Evolutionary conservation across 2,113 vertebrate genomes (phyloP).

Genomic region (Morone saxatilis): DNA sequence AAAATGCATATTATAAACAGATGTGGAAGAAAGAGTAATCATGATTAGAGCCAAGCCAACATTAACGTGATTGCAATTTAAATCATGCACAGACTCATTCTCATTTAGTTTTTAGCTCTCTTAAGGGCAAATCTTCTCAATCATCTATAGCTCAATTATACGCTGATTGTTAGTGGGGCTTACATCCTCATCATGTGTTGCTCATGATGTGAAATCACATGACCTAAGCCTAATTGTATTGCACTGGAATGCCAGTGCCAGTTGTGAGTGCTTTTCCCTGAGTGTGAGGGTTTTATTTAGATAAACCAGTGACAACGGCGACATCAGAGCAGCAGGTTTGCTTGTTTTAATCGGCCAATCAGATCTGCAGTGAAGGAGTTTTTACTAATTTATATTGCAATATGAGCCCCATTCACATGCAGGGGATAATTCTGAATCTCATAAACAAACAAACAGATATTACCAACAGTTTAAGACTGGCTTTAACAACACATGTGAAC

Average conservation of each 20-base stretch:
- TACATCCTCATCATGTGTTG: conserved; percentile 37
- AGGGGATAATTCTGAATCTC: neutral
- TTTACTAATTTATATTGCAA: conserved; percentile 7
- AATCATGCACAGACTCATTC: conserved; percentile 40
- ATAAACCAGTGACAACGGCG: conserved; percentile 12
- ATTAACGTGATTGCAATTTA: conserved; percentile 65
- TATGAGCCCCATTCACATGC: neutral
- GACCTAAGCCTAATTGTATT: conserved; percentile 42
- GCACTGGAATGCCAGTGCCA: neutral
- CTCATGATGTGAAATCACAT: conserved; percentile 34
- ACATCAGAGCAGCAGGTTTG: conserved; percentile 15
- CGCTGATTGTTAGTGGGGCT: conserved; percentile 52
- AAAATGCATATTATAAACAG: conserved; percentile 37
- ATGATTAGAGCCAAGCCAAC: conserved; percentile 37
- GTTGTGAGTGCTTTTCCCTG: conserved; percentile 10
- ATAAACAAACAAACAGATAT: conserved; percentile 40
- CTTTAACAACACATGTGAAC: conserved; percentile 9
- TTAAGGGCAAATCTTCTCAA: conserved; percentile 59
- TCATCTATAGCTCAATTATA: conserved; percentile 52
- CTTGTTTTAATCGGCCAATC: conserved; percentile 39
- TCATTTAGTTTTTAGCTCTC: conserved; percentile 40
- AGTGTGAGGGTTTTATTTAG: conserved; percentile 14
- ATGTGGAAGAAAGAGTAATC: conserved; percentile 50
- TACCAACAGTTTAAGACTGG: conserved; percentile 15
- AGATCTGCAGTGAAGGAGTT: neutral